Evolutionary conservation across 2,888 invertebrate genomes (phyloP), one percentile per base, ranked within the genome.

Genomic region (Trachelus stipa): DNA sequence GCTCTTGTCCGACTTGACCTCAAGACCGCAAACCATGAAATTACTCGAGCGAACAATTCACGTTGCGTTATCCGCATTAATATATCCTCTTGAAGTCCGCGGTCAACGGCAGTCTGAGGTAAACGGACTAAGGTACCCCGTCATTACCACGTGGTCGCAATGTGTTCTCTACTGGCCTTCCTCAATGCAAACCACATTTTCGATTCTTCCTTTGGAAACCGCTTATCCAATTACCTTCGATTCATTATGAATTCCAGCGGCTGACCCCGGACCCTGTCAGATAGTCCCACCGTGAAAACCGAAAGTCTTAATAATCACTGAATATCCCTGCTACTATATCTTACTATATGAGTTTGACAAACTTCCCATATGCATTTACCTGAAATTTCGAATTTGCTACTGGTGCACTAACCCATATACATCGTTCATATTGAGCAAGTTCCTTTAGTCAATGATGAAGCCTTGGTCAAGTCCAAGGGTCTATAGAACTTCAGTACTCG

Each of bases 11-110:
- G 82, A 83, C 83, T 84, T 85, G 84, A 84, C 85, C 85, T 85
- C 86, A 83, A 86, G 83, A 85, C 86, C 86, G 85, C 87, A 84
- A 87, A 87, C 86, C 86, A 84, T 85, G 84, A 86, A 88, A 87
- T 87, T 87, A 87, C 82, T 83, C 85, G 80, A 81, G 80, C 81
- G 81, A 83, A 80, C 79, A 81, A 83, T 85, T 84, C 79, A 76
- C 81, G 77, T 80, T 83, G 82, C 80, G 80, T 76, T 80, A 74
- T 75, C 71, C 77, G 76, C 81, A 80, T 83, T 80, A 82, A 85
- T 83, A 77, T 75, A 75, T 78, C 78, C 77, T 73, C 76, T 68
- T 77, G 78, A 76, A 56, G 68, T 76, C 33, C 33, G 34, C 56
- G 56, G 56, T 56, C 56, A 56, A 56, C 56, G 56, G 56, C 56